Percentiles rank a stretch among this genome's conserved stretches.
Conservation (phyloP, 2,888 invertebrate species). For the Melinaea menophilus region DNA sequence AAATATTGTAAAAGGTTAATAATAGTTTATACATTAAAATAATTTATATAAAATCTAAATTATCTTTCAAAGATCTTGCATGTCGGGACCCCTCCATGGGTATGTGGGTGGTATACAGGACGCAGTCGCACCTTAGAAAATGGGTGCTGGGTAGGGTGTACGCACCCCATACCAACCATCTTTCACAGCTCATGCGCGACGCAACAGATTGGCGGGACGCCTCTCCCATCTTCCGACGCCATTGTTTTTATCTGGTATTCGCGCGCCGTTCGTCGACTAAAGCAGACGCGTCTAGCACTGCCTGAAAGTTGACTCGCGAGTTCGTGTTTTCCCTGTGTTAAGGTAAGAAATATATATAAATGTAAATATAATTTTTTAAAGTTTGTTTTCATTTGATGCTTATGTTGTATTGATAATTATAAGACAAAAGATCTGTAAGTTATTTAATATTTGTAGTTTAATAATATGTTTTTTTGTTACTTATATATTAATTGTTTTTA, state of each 20-base stretch:
- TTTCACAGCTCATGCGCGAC: slow-evolving; percentile 48
- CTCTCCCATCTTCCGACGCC: slow-evolving; percentile 31
- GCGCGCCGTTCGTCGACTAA: slow-evolving; percentile 43
- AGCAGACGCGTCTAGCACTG: slow-evolving; percentile 38
- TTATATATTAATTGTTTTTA: too few species aligned
- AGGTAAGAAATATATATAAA: slow-evolving; percentile 23
- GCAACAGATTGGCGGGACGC: slow-evolving; percentile 55
- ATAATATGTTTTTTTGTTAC: too few species aligned
- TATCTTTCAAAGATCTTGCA: too few species aligned
- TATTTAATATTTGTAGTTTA: neutral
- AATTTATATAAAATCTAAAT: too few species aligned
- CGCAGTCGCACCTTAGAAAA: slow-evolving; percentile 14
- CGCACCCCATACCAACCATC: slow-evolving; percentile 31
- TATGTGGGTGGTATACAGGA: slow-evolving; percentile 2
- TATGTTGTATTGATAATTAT: neutral
- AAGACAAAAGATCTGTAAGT: too few species aligned
- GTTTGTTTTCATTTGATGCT: slow-evolving; percentile 9
- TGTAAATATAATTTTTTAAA: neutral
- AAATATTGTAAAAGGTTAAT: too few species aligned
- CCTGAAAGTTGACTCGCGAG: slow-evolving; percentile 39
- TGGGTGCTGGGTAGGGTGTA: slow-evolving; percentile 23
- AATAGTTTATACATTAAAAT: too few species aligned
- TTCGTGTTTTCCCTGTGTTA: slow-evolving; percentile 29
- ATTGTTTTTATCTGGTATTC: slow-evolving; percentile 37
- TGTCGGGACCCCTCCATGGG: neutral